Evolutionary conservation across 2,888 invertebrate genomes (phyloP), one percentile per base, ranked within the genome.

Genomic region (Drosophila emarginata): DNA sequence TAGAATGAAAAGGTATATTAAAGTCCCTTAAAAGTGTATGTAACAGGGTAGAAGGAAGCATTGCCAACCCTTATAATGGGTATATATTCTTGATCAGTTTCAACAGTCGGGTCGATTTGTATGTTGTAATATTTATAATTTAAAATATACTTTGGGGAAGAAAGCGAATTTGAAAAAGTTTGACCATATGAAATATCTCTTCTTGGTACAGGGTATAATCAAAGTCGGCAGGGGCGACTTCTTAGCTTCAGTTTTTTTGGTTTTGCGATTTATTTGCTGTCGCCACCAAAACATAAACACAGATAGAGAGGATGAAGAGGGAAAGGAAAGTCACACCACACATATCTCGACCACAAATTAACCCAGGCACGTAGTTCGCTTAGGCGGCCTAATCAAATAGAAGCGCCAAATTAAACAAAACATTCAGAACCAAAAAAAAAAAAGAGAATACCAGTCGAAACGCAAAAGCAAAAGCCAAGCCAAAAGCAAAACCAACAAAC

Each of bases 321-420:
- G 50, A 23, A 11, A 1, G 14, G 5, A 39, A 6, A 39, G 14
- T 6, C 39, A 36, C 6, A 66, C 54, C 70, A 63, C 28, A 39
- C 54, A 54, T 73, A 70, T 74, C 73, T 67, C 59, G 28, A 65
- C 57, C 71, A 68, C 73, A 85, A 82, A 85, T 82, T 87, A 82
- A 86, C 80, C 80, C 83, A 76, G 73, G 77, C 82, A 87, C 82
- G 82, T 82, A 87, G 77, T 70, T 54, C 86, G 75, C 79, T 87
- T 84, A 84, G 81, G 66, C 77, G 66, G 80, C 86, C 81, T 82
- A 82, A 82, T 85, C 81, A 82, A 87, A 82, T 82, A 82, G 86
- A 85, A 79, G 86, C 88, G 75, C 71, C 88, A 82, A 85, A 82
- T 85, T 86, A 82, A 85, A 82, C 81, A 82, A 72, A 45, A 45